Evolutionary conservation across 2,797 vertebrate species (phyloP).

Genomic region (Morelia viridis): DNA sequence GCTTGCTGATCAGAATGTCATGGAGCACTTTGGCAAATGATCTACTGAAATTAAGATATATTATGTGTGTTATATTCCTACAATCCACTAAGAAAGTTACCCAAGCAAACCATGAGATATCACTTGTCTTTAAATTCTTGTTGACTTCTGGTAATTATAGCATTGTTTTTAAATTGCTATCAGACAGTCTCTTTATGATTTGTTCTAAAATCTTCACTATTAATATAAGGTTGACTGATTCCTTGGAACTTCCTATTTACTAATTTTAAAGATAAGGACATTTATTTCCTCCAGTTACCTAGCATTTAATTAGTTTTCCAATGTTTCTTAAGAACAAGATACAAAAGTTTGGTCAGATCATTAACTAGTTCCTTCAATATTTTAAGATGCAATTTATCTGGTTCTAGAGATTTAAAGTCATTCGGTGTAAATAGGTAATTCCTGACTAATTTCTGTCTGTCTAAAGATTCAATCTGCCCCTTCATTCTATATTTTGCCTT

Average conservation of each 20-base stretch:
- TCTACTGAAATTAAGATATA: not conserved
- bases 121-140: not conserved
- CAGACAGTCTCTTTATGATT: not conserved
- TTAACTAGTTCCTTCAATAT: not conserved
- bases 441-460: not conserved
- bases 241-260: not conserved
- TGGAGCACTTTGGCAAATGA: not conserved
- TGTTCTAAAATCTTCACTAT: not conserved
- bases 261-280: not conserved
- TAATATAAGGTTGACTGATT: not conserved
- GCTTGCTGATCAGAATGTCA: not conserved
- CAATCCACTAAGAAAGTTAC: not conserved
- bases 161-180: not conserved
- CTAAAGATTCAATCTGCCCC: not conserved
- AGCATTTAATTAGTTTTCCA: not conserved
- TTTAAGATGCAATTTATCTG: not conserved
- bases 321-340: not conserved
- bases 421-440: not conserved
- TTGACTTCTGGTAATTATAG: not conserved
- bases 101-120: not conserved
- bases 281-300: not conserved
- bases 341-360: not conserved
- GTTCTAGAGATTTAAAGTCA: not conserved
- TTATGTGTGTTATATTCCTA: not conserved
- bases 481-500: not conserved